Base-by-base conservation (phyloP, 2,113 vertebrate genomes). In the Coryphaenoides rupestris region DNA sequence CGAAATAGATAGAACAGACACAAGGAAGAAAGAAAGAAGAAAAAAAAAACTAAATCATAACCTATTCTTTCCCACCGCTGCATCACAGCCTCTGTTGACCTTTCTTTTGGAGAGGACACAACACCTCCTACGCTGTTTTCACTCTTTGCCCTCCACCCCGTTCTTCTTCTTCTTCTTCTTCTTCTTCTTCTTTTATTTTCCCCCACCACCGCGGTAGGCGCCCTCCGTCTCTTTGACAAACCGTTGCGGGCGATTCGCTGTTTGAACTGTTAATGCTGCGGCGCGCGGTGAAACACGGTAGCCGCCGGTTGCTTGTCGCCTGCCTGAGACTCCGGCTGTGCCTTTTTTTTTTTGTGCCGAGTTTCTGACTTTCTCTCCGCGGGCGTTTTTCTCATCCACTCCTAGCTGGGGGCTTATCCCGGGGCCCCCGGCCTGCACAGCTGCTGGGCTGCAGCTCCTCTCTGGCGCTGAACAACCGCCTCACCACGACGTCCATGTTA, bases 201-300 rank as follows among this genome's bases (percentile, higher is more conserved):
- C 65, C 50, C 16, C 5, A 17, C 9, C 19, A 53, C n/a, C 5
- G 12, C 15, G n/a, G n/a, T n/a, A 19, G 16, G 72, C 80, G 77
- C 72, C 69, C 56, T 66, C 72, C 55, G 63, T 28, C 70, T 73
- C 64, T 26, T 73, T 82, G 83, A 86, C 76, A 75, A 68, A 19
- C 67, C 70, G 73, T 80, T 74, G 72, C 61, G 68, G 71, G 55
- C 49, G 72, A 26, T 68, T 86, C 60, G 70, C 81, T 82, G 82
- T 86, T 79, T 76, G 73, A 60, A 60, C 80, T 79, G 76, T 74
- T 72, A 73, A 57, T 67, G 62, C 54, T 3, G 28, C 28, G 10
- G 74, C 81, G n/a, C n/a, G 67, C 74, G 47, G 78, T 73, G 84
- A n/a, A n/a, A 82, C 82, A 86, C 73, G 75, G 82, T 75, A 79